Evolutionary conservation across 2,113 vertebrate species (phyloP).

Genomic region (Microtus pennsylvanicus): DNA sequence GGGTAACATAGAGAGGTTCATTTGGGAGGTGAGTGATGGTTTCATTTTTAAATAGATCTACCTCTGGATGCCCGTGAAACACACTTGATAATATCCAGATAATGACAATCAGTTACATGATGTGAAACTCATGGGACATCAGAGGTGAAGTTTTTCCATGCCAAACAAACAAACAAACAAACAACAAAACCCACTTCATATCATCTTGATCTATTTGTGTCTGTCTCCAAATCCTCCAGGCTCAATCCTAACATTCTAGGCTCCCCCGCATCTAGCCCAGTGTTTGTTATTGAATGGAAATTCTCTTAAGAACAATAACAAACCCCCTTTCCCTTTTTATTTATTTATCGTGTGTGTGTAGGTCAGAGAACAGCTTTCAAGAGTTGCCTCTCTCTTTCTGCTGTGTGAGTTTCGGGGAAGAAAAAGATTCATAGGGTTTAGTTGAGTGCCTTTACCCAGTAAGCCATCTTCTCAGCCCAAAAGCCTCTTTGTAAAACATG

Average conservation of each 20-base stretch:
- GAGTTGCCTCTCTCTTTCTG: not conserved
- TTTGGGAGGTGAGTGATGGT: not conserved
- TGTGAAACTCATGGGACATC: not conserved
- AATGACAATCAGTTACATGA: not conserved
- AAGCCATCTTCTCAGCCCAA: not conserved
- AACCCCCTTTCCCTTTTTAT: not conserved
- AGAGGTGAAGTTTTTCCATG: not conserved
- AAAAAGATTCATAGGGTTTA: not conserved
- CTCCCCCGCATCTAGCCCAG: no score
- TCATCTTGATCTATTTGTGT: not conserved
- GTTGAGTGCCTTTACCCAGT: not conserved
- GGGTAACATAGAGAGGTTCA: not conserved
- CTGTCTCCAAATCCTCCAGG: not conserved
- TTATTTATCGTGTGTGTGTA: not conserved
- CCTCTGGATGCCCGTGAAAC: not conserved
- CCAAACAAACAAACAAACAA: no score
- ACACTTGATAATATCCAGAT: not conserved
- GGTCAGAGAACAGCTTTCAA: not conserved
- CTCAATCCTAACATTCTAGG: no score
- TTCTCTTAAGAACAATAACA: not conserved
- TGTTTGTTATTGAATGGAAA: no score
- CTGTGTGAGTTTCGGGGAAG: not conserved
- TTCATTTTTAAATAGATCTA: not conserved
- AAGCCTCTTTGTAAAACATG: not conserved
- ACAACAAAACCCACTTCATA: not conserved